phyloP scores from a whole-genome alignment of 2,888 invertebrate genomes.

The Drosophila buzzatii region DNA sequence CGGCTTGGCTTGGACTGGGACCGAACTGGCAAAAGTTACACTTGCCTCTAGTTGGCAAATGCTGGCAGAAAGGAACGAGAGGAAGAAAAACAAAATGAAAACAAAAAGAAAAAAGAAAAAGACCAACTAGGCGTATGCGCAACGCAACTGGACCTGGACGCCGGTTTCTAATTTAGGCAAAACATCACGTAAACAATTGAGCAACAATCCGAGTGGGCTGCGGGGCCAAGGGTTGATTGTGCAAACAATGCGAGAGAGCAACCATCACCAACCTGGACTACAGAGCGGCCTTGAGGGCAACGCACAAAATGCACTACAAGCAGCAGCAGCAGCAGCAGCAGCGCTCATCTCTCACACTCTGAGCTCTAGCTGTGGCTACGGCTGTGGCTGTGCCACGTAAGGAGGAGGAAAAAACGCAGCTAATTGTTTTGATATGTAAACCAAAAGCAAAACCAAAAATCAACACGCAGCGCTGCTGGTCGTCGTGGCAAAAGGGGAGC shows the following conservation, averaged over 20 bases:
- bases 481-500: neutral
- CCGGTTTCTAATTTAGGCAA: constrained; percentile 74
- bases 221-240: constrained; percentile 33
- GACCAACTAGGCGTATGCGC: constrained; percentile 53
- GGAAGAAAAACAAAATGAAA: neutral
- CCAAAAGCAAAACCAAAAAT: constrained; percentile 76
- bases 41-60: constrained; percentile 42
- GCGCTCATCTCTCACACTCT: neutral
- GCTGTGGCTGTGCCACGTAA: constrained; percentile 14
- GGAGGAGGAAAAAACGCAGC: constrained; percentile 41
- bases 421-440: constrained; percentile 79
- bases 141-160: constrained; percentile 39
- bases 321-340: constrained; percentile 1
- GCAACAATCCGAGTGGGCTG: constrained; percentile 54
- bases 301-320: constrained; percentile 64
- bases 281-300: constrained; percentile 71
- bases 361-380: constrained; percentile 6
- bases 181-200: constrained; percentile 81
- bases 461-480: constrained; percentile 68
- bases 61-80: neutral
- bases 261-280: constrained; percentile 49
- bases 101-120: constrained; percentile 7
- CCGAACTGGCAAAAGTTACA: constrained; percentile 57
- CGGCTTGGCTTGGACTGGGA: neutral
- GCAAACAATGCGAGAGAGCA: constrained; percentile 46